Evolutionary conservation across 2,797 vertebrate species (phyloP).

Genomic region (Enteromius radiatus): DNA sequence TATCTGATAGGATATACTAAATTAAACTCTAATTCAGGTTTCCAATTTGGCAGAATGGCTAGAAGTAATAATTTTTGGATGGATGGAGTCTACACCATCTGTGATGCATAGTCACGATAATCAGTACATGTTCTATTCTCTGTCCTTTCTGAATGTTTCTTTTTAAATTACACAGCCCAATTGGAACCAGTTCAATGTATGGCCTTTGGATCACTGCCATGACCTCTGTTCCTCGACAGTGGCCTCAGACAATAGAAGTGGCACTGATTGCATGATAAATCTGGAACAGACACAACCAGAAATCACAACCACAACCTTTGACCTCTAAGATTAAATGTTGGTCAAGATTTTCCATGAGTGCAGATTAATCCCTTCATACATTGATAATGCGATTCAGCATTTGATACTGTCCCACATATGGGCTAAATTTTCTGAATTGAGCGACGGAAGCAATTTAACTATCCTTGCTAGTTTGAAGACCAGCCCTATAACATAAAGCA

Average conservation of each 20-base stretch:
- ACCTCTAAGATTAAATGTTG: constrained; percentile 12
- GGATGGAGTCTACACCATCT: background rate
- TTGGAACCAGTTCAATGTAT: background rate
- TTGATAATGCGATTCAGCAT: background rate
- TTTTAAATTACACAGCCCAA: background rate
- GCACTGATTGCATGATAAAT: background rate
- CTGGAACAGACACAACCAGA: background rate
- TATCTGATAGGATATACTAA: background rate
- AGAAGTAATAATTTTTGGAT: background rate
- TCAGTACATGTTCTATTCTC: background rate
- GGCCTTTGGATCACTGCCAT: background rate
- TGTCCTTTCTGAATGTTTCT: background rate
- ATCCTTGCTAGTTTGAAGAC: background rate
- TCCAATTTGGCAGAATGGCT: background rate
- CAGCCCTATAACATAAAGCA: background rate
- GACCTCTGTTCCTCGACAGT: background rate
- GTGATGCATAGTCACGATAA: background rate
- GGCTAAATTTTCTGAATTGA: background rate
- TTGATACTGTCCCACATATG: background rate
- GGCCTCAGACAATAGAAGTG: background rate
- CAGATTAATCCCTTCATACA: constrained; percentile 5
- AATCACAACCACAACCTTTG: background rate
- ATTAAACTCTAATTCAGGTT: background rate
- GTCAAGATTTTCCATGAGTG: constrained; percentile 10
- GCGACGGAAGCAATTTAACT: background rate